Evolutionary conservation across 2,888 invertebrate species (phyloP), one percentile per base, ranked within the genome.

Genomic region (Prostheceraeus crozeri): DNA sequence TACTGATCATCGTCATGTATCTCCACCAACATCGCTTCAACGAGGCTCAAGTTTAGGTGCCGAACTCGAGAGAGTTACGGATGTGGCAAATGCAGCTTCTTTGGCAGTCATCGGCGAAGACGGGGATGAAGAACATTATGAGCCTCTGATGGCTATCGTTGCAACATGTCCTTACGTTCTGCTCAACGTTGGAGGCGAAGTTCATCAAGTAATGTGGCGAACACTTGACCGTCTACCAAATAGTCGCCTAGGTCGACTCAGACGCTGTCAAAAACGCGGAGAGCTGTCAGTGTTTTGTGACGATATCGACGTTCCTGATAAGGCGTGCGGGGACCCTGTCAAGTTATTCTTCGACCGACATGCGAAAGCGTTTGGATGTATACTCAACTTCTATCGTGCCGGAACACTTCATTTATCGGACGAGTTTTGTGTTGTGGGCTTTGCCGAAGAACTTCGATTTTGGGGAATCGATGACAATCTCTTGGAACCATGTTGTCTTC

Each of bases 271-370:
- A 33, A 35, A 40, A 6, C 48, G 60, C 25, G 35, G 48, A 16
- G 64, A 64, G 48, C 87, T 91, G 78, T 84, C 85, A 71, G 89
- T 91, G 79, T 82, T 94, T 67, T 94, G 94, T 81, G 94, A 96
- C 80, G 94, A 94, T 79, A 94, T 94, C 79, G 89, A 89, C 60
- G 82, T 93, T 69, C 85, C 87, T 73, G 89, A 91, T 81, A 94
- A 93, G 83, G 94, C 94, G 81, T 94, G 89, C 79, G n/a, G n/a
- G n/a, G n/a, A n/a, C n/a, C n/a, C n/a, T n/a, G n/a, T n/a, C 83
- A 93, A 94, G 81, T 94, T 89, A 79, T 96, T 93, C 81, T 96
- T 96, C 80, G 94, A 96, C 80, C 84, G 94, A 68, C 94, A 96
- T 78, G 93, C 94, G 68, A 88, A 90, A 77, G 89, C 90, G 72